A percentile compares a stretch with the other conserved stretches of the same genome.
phyloP scores from a whole-genome alignment of 1,140 invertebrate species.

The Pseudomyrmex gracilis region DNA sequence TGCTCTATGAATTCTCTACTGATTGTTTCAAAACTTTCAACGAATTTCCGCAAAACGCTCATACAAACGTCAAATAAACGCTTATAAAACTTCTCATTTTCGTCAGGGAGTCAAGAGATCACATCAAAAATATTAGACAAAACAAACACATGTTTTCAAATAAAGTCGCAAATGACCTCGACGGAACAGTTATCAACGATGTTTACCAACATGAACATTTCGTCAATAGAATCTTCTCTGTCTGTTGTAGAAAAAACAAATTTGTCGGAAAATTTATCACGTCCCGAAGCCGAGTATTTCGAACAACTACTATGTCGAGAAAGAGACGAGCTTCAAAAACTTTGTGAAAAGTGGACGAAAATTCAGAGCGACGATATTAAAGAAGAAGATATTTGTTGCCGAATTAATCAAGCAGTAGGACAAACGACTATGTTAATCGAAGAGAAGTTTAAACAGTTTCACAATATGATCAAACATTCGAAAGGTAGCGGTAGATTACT shows the following conservation, averaged over 20 bases:
- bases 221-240: too few species aligned
- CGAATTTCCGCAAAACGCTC: too few species aligned
- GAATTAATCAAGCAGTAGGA: constrained; percentile 89
- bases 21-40: too few species aligned
- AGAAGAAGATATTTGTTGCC: constrained; percentile 85
- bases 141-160: too few species aligned
- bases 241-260: not conserved
- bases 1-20: too few species aligned
- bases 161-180: too few species aligned
- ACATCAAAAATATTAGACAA: not conserved
- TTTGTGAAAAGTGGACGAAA: constrained; percentile 84
- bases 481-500: constrained; percentile 78
- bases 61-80: too few species aligned
- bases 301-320: constrained; percentile 84
- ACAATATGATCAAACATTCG: constrained; percentile 86
- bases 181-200: too few species aligned
- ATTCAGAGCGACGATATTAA: constrained; percentile 70
- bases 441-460: constrained; percentile 90
- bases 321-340: constrained; percentile 81
- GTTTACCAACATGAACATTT: too few species aligned
- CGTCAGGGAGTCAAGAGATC: too few species aligned
- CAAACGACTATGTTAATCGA: constrained; percentile 89
- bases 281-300: constrained; percentile 84
- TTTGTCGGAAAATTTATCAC: constrained; percentile 62
- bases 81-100: too few species aligned